A percentile compares a stretch with the other conserved stretches of the same genome.
These are phyloP conservation scores for Oncorhynchus kisutch DNA, from an alignment of 2,113 vertebrate species.

Conservation along the genomic window DNA sequence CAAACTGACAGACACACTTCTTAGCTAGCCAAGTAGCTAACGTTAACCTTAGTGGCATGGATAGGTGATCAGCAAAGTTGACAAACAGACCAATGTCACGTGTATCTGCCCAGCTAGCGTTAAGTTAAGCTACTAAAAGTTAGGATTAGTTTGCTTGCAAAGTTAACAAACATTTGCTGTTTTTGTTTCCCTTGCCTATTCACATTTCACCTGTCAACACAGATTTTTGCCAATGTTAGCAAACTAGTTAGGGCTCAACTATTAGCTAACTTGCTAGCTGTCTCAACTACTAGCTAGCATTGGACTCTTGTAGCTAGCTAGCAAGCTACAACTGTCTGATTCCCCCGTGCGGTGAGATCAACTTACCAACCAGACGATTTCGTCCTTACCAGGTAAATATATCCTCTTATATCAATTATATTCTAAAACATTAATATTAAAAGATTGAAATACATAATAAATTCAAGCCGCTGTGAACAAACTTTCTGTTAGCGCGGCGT, in stretches of 20 bases:
- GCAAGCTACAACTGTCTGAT: conserved; percentile 20
- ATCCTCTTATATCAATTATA: neutral
- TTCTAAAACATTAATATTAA: neutral
- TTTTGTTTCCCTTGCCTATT: neutral
- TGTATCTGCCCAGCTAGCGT: no score
- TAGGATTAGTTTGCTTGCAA: neutral
- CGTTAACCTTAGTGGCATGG: no score
- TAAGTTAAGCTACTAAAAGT: neutral
- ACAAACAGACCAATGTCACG: no score
- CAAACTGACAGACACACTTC: neutral
- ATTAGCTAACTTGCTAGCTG: no score
- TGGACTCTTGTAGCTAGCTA: conserved; percentile 24
- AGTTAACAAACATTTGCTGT: neutral
- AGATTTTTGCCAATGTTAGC: neutral
- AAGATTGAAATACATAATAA: neutral
- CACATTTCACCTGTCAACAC: neutral
- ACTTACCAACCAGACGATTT: conserved; percentile 21
- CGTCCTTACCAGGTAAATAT: neutral
- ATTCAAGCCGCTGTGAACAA: conserved; percentile 9
- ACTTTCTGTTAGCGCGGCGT: conserved; percentile 58
- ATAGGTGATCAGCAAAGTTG: no score
- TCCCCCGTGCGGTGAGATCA: no score
- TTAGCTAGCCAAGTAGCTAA: no score
- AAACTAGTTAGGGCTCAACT: conserved; percentile 4
- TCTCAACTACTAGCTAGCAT: neutral